These are phyloP conservation scores for Camponotus vicinus DNA, from an alignment of 1,140 invertebrate genomes.

Conservation along the genomic window DNA sequence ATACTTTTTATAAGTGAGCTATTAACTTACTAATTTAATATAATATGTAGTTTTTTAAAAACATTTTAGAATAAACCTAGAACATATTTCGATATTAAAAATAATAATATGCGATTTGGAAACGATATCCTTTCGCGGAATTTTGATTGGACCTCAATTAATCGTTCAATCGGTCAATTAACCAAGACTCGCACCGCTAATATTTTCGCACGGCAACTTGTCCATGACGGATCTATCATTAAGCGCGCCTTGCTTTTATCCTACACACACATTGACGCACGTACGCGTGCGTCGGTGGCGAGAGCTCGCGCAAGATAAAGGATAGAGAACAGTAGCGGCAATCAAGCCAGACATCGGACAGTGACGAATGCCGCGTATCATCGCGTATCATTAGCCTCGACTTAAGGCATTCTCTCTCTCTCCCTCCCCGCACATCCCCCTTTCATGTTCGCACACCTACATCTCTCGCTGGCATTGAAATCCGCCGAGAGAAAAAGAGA, in stretches of 20 bases:
- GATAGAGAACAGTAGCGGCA: conserved; percentile 83
- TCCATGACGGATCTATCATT: conserved; percentile 54
- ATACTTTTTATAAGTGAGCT: neutral
- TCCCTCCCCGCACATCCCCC: conserved; percentile 23
- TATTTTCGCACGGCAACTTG: conserved; percentile 42
- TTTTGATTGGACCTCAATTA: conserved; percentile 3
- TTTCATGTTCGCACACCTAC: conserved; percentile 71
- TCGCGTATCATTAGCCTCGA: conserved; percentile 83
- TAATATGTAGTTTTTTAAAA: neutral
- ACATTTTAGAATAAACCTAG: neutral
- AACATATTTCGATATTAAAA: neutral
- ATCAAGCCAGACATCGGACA: conserved; percentile 83
- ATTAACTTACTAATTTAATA: neutral
- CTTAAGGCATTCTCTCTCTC: conserved; percentile 75
- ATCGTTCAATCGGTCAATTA: conserved; percentile 42
- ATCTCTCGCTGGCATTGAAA: conserved; percentile 49
- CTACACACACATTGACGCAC: neutral
- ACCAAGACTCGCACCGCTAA: conserved; percentile 5
- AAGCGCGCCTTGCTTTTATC: conserved; percentile 42
- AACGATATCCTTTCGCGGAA: neutral
- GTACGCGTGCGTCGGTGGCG: conserved; percentile 53
- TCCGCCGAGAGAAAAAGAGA: conserved; percentile 51
- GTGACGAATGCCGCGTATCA: conserved; percentile 84
- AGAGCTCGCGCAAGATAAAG: conserved; percentile 75
- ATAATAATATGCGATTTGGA: neutral